Base-by-base conservation (phyloP, 2,113 vertebrate species). In the Sciurus niger region DNA sequence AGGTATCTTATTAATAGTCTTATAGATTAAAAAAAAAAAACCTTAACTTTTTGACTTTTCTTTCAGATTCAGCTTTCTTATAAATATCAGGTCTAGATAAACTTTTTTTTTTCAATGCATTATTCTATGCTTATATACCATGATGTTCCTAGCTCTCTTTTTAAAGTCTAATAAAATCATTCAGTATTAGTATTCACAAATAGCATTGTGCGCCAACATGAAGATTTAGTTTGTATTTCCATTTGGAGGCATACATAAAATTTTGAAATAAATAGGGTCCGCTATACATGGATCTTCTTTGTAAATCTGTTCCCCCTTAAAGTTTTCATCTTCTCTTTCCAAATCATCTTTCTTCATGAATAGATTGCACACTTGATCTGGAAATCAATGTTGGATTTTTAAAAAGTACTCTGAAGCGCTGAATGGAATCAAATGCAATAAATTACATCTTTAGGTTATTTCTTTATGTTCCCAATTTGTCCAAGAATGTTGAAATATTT, bases 181-280 rank as follows among this genome's bases (percentile, higher is more conserved):
- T 88, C 67, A 51, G 0, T 32, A 24, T 93, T 76, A 55, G 76
- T 76, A 18, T 67, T 82, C n/a, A 96, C 77, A 89, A 93, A 32
- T 65, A 53, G 53, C 51, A 24, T 16, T 65, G 24, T 48, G 28
- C 65, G 32, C 90, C 93, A 84, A 34, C 7, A 53, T 13, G 43
- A 87, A 94, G 58, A 77, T 93, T 92, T 74, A 48, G 40, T 84
- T 96, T 93, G 13, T 68, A 72, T 76, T 96, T 67, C 70, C 40
- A 67, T 65, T 77, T 53, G 55, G 73, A 82, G 32, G 37, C 68
- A 46, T 83, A 95, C 91, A 86, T 93, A 80, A 89, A 97, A 95
- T 40, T 67, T 86, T 90, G 7, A 70, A 73, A 46, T 84, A 86
- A 79, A 65, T 63, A 48, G 17, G 24, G 72, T 53, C 22, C 48